Conservation (phyloP, 2,888 invertebrate species). For the Heliconius erato region DNA sequence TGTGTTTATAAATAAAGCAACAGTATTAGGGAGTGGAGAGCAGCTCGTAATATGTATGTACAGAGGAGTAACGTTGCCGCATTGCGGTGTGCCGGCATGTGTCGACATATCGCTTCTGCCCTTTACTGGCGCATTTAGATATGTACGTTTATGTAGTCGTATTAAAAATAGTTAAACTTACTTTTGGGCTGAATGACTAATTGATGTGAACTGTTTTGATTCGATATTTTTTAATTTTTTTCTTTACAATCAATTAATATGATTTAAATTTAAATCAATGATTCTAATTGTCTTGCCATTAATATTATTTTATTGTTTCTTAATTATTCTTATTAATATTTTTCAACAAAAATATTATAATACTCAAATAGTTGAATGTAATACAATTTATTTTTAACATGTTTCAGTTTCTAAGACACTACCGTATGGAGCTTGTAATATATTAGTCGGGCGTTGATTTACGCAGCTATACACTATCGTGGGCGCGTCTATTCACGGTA, state of each 20-base stretch:
- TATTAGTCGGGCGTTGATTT: constrained; percentile 83
- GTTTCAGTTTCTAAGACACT: constrained; percentile 43
- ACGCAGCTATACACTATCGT: constrained; percentile 75
- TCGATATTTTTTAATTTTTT: not conserved
- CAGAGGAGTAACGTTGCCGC: constrained; percentile 81
- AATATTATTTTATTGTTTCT: not conserved
- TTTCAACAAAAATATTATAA: not conserved
- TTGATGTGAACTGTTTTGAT: not conserved
- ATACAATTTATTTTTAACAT: constrained; percentile 39
- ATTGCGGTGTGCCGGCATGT: constrained; percentile 81
- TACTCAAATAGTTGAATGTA: constrained; percentile 14
- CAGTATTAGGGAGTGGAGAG: constrained; percentile 72
- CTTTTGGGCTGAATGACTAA: not conserved
- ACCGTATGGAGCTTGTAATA: constrained; percentile 76
- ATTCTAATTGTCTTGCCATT: not conserved
- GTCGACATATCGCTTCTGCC: constrained; percentile 82
- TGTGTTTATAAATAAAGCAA: constrained; percentile 68
- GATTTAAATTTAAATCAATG: not conserved
- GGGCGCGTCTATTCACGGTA: constrained; percentile 83
- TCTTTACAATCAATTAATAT: not conserved
- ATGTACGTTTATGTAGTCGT: constrained; percentile 59
- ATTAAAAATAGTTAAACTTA: constrained; percentile 39
- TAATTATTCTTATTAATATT: not conserved
- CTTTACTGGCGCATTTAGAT: constrained; percentile 71
- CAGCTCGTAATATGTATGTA: constrained; percentile 76